A percentile compares a stretch with the other conserved stretches of the same genome.
phyloP scores from a whole-genome alignment of 1,140 invertebrate species.

The Orchesella cincta region DNA sequence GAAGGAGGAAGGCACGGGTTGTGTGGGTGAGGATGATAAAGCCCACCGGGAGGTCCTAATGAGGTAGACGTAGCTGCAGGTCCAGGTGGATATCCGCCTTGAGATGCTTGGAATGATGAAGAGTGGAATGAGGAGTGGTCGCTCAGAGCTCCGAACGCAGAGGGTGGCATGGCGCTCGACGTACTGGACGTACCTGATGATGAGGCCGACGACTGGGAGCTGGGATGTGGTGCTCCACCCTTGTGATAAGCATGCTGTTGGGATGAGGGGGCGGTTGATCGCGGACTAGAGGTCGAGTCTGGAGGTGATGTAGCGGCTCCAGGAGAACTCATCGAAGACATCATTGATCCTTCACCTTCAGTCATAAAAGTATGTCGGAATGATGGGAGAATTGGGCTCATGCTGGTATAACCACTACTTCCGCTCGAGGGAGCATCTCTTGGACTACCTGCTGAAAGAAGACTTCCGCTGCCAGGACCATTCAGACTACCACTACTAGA shows the following conservation, averaged over 20 bases:
- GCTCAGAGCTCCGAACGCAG: background rate
- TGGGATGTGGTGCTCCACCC: constrained; percentile 15
- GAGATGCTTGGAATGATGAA: constrained; percentile 12
- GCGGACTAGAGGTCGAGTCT: constrained; percentile 48
- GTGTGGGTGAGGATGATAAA: constrained; percentile 53
- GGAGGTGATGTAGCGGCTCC: constrained; percentile 36
- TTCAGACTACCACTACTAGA: constrained; percentile 4
- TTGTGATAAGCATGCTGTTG: constrained; percentile 37
- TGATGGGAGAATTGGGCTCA: constrained; percentile 46
- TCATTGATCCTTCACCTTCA: constrained; percentile 45
- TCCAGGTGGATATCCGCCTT: background rate
- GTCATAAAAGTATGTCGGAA: constrained; percentile 52
- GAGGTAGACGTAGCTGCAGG: constrained; percentile 41
- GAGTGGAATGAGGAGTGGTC: background rate
- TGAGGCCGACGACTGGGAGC: constrained; percentile 38
- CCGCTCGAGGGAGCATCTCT: constrained; percentile 32
- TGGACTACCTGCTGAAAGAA: constrained; percentile 19
- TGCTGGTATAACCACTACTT: constrained; percentile 27
- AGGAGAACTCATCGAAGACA: constrained; percentile 39
- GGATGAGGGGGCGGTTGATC: constrained; percentile 53
- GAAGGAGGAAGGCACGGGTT: constrained; percentile 52
- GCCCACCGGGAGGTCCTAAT: constrained; percentile 36
- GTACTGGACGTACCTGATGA: constrained; percentile 55
- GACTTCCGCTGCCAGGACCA: constrained; percentile 12
- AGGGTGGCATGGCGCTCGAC: constrained; percentile 50